phyloP scores from a whole-genome alignment of 2,888 invertebrate genomes.

The Cheilosia vernalis region DNA sequence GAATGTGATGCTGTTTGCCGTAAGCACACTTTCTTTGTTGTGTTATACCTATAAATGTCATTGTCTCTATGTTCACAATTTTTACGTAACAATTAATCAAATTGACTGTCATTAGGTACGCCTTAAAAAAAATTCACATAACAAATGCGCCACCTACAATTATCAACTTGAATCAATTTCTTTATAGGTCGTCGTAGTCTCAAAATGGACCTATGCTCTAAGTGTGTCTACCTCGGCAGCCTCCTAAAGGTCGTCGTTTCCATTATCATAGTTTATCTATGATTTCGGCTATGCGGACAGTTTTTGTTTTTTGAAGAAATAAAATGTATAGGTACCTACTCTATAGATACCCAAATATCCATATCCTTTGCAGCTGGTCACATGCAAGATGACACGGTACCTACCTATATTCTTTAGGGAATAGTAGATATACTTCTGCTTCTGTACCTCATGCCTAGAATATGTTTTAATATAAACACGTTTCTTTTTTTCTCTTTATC shows the following conservation, averaged over 20 bases:
- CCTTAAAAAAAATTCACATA: not conserved
- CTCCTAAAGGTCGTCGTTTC: conserved; percentile 39
- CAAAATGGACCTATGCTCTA: no score
- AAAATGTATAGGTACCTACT: not conserved
- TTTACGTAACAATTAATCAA: conserved; percentile 10
- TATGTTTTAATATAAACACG: conserved; percentile 58
- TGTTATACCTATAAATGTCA: conserved; percentile 39
- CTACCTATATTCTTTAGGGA: no score
- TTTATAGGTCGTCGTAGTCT: no score
- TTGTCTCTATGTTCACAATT: not conserved
- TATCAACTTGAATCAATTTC: not conserved
- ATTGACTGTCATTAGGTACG: not conserved
- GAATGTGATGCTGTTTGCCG: conserved; percentile 17
- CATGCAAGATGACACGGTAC: conserved; percentile 36
- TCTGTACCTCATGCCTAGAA: conserved; percentile 9
- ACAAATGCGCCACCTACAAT: not conserved
- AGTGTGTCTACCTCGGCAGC: no score
- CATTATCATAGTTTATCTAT: not conserved
- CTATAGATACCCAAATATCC: conserved; percentile 1
- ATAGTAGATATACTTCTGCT: not conserved
- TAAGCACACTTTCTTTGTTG: conserved; percentile 20
- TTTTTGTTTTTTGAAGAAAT: conserved; percentile 9
- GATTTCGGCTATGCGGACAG: not conserved
- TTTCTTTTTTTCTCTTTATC: conserved; percentile 58
- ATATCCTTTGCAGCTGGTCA: conserved; percentile 57